phyloP scores from a whole-genome alignment of 1,140 invertebrate species.

The Conus ventricosus region DNA sequence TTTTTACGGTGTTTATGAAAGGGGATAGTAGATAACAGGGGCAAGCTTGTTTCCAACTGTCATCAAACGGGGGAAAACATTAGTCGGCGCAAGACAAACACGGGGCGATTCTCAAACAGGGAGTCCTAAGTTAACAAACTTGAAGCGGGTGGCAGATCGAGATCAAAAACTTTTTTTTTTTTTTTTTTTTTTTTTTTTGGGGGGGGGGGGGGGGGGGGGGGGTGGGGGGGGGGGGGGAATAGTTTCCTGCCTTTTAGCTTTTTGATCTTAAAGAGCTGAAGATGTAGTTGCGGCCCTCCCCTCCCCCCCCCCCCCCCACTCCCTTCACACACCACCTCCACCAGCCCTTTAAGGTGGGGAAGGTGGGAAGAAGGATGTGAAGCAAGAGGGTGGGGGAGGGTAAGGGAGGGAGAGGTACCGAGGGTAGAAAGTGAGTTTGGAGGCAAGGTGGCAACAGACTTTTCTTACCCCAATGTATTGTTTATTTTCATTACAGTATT shows the following conservation, averaged over 20 bases:
- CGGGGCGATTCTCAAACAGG: conserved; percentile 3
- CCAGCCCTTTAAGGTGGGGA: background rate
- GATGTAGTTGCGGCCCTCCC: background rate
- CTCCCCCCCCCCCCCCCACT: no score
- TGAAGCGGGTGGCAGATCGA: background rate
- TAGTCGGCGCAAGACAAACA: conserved; percentile 26
- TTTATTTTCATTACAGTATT: no score
- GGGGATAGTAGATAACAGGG: conserved; percentile 11
- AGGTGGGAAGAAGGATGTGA: background rate
- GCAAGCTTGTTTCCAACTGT: conserved; percentile 12
- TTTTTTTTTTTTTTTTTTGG: background rate
- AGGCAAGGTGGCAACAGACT: no score
- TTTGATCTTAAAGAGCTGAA: conserved; percentile 21
- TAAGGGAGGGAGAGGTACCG: no score
- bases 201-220: no score
- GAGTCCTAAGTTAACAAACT: background rate
- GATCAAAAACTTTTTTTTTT: background rate
- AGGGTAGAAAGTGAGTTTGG: no score
- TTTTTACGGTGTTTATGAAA: conserved; percentile 16
- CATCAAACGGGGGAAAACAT: conserved; percentile 21
- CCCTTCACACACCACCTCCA: no score
- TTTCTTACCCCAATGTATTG: no score
- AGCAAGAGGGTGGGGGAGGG: background rate
- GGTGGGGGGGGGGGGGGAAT: background rate
- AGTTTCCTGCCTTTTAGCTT: background rate